phyloP scores from a whole-genome alignment of 2,888 invertebrate species.

The Tachina grossa region DNA sequence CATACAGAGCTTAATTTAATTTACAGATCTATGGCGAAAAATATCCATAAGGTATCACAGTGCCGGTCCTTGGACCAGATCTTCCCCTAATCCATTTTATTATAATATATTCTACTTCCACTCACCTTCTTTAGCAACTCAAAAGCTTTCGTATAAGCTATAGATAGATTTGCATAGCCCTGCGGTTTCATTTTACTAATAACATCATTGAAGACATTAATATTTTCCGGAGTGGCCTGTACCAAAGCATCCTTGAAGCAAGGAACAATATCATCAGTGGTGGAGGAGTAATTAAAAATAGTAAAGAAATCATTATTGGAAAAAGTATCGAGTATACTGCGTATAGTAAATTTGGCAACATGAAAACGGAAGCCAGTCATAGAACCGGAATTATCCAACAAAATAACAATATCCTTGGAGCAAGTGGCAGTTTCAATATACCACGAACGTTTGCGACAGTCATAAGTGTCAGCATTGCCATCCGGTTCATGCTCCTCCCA shows the following conservation, averaged over 20 bases:
- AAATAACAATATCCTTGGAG: conserved; percentile 97
- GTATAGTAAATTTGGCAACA: conserved; percentile 92
- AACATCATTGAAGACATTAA: conserved; percentile 88
- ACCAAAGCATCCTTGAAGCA: conserved; percentile 94
- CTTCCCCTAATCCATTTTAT: not conserved
- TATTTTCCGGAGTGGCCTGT: conserved; percentile 94
- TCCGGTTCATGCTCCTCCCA: conserved; percentile 84
- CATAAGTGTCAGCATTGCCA: conserved; percentile 90
- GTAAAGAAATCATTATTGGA: conserved; percentile 99
- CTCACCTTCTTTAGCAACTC: conserved; percentile 89
- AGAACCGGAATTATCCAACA: conserved; percentile 97
- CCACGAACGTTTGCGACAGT: conserved; percentile 96
- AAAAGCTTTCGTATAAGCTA: conserved; percentile 93
- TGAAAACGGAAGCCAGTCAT: conserved; percentile 93
- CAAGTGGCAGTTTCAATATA: conserved; percentile 99
- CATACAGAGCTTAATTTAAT: no score
- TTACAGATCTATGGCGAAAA: no score
- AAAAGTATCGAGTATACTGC: conserved; percentile 95
- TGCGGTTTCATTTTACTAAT: conserved; percentile 87
- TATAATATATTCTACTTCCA: conserved; percentile 33
- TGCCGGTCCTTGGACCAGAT: no score
- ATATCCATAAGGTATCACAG: no score
- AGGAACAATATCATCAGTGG: conserved; percentile 88
- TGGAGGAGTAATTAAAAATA: conserved; percentile 91
- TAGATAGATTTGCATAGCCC: conserved; percentile 92